Base-by-base conservation (phyloP, 2,797 vertebrate species). In the Lacerta viridis region DNA sequence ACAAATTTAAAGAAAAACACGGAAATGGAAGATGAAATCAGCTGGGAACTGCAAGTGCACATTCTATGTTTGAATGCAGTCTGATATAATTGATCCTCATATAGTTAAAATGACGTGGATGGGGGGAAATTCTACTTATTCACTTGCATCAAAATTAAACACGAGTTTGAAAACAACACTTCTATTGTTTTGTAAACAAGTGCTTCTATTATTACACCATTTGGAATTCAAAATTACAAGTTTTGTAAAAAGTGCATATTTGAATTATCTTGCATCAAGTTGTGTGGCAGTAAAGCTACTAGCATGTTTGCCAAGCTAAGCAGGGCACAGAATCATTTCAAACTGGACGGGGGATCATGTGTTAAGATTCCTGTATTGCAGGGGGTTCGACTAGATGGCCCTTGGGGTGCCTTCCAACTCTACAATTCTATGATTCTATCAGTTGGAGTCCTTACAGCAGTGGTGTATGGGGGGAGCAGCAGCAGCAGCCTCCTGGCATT, bases 11-110 rank as follows among this genome's bases (percentile, higher is more conserved):
- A 75, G 8, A 64, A 61, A 72, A 59, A 7, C 89, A 43, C 66
- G 61, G 39, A 89, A 91, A 87, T 64, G 71, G 68, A 89, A 93
- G 72, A 66, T 3, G 55, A 3, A 11, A 23, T 64, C 74, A 13
- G 18, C 80, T 80, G 81, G 81, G 61, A 69, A 87, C 72, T 71
- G 50, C 76, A 92, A 83, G 27, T 2, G 76, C 59, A 75, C 23
- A 68, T 59, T 0, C 29, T 8, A 72, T 71, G 71, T 33, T 72
- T 50, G 7, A 43, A 85, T 66, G 20, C 29, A 69, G 11, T 3
- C 18, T 36, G 50, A 27, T 79, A 27, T 29, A 72, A 39, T 71
- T 80, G n/a, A 5, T 3, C 88, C 27, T 13, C 20, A 69, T 39
- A 55, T 55, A 50, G 68, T 77, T 10, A 46, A 78, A 33, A 5